These are phyloP conservation scores for Pogonomyrmex californicus DNA, from an alignment of 1,140 invertebrate genomes.

Conservation along the genomic window DNA sequence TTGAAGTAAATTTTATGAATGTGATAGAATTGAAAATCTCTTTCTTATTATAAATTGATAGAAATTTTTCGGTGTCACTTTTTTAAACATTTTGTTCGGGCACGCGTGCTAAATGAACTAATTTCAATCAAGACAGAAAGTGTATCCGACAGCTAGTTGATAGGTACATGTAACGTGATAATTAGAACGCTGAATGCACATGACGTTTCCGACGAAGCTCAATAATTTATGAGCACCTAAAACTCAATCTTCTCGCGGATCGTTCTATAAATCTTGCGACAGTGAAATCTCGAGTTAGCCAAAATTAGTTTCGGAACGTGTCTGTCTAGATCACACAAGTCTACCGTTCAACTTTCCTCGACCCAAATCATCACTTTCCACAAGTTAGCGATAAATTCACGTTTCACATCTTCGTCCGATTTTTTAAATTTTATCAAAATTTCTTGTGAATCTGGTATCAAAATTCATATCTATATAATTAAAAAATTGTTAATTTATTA, in stretches of 20 bases:
- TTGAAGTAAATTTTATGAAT: neutral
- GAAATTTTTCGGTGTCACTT: neutral
- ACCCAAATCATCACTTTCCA: constrained; percentile 52
- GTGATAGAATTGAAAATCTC: too few relatives aligned
- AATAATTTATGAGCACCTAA: constrained; percentile 63
- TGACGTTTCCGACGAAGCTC: constrained; percentile 52
- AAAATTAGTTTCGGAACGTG: constrained; percentile 60
- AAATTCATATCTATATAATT: neutral
- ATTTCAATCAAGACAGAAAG: constrained; percentile 54
- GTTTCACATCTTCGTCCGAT: neutral
- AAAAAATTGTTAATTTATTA: neutral
- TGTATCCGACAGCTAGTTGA: constrained; percentile 57
- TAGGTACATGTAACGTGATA: constrained; percentile 61
- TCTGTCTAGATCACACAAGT: constrained; percentile 51
- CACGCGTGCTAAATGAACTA: constrained; percentile 25
- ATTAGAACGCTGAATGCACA: constrained; percentile 61
- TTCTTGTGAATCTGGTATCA: neutral
- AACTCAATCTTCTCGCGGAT: constrained; percentile 58
- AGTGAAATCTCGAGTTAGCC: constrained; percentile 59
- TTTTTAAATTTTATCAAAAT: neutral
- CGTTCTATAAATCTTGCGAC: constrained; percentile 63
- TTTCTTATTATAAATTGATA: constrained; percentile 7
- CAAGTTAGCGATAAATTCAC: constrained; percentile 33
- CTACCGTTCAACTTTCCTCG: constrained; percentile 29
- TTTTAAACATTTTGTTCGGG: neutral